Evolutionary conservation across 2,797 vertebrate species (phyloP).

Genomic region (Tinamus major): DNA sequence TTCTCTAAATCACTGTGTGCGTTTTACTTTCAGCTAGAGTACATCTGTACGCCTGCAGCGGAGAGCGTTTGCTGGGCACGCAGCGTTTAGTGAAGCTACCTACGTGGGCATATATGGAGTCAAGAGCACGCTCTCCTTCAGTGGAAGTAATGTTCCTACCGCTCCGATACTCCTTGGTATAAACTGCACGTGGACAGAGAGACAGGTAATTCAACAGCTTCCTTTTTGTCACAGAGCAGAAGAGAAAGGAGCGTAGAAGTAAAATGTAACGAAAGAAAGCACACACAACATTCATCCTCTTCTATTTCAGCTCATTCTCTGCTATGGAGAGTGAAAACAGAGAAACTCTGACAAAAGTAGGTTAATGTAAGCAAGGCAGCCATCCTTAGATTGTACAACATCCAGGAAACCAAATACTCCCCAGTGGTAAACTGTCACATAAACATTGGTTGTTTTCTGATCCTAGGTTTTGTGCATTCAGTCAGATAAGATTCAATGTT

Average conservation of each 20-base stretch:
- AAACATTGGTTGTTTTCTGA: neutral
- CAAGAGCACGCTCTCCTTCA: neutral
- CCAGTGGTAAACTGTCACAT: neutral
- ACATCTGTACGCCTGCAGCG: neutral
- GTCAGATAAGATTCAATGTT: neutral
- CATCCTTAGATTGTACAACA: neutral
- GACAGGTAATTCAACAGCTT: neutral
- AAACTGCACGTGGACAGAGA: neutral
- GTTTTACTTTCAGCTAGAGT: conserved; percentile 2
- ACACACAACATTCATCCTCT: neutral
- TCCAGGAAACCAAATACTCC: neutral
- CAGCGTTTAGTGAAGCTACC: neutral
- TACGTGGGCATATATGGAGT: neutral
- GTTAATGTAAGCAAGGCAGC: neutral
- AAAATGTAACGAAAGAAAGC: neutral
- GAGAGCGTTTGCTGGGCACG: neutral
- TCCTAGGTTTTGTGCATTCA: neutral
- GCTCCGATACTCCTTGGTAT: neutral
- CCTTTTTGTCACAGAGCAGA: neutral
- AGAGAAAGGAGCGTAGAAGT: neutral
- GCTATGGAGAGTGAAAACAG: neutral
- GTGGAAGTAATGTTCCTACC: neutral
- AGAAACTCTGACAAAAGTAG: neutral
- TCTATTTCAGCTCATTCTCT: neutral
- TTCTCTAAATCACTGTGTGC: conserved; percentile 28